Conservation (phyloP, 2,113 vertebrate genomes). For the Paracanthobrama guichenoti region DNA sequence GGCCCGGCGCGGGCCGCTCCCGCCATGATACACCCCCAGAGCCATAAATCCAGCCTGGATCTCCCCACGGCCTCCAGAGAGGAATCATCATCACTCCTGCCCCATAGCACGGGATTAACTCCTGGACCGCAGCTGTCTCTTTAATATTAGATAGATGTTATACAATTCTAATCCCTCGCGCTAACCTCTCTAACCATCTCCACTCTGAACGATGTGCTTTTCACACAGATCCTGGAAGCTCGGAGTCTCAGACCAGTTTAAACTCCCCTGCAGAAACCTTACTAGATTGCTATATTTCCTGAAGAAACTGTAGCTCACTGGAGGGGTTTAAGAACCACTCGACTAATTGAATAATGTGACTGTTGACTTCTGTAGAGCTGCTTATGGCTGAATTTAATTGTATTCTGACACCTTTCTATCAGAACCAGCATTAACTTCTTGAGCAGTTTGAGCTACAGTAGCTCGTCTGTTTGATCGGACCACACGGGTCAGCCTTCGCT, state of each 20-base stretch:
- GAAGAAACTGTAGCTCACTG: background rate
- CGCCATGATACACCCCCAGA: background rate
- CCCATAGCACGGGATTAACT: constrained; percentile 67
- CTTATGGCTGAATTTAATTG: background rate
- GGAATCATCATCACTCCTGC: constrained; percentile 48
- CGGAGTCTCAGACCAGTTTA: background rate
- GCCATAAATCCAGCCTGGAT: constrained; percentile 53
- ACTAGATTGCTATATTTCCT: background rate
- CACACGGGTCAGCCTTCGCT: no score
- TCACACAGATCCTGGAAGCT: background rate
- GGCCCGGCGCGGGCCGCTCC: constrained; percentile 33
- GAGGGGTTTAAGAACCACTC: background rate
- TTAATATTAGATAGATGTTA: constrained; percentile 70
- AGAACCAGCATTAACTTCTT: no score
- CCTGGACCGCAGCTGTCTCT: constrained; percentile 56
- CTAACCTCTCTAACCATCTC: constrained; percentile 52
- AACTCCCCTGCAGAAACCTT: background rate
- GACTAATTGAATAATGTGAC: no score
- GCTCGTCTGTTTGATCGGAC: no score
- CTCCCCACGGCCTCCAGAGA: constrained; percentile 41
- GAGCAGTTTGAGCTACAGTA: no score
- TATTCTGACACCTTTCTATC: no score
- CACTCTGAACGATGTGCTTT: constrained; percentile 58
- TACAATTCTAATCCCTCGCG: constrained; percentile 65
- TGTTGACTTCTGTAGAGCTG: background rate